Evolutionary conservation across 2,113 vertebrate genomes (phyloP).

Genomic region (Cacatua alba): DNA sequence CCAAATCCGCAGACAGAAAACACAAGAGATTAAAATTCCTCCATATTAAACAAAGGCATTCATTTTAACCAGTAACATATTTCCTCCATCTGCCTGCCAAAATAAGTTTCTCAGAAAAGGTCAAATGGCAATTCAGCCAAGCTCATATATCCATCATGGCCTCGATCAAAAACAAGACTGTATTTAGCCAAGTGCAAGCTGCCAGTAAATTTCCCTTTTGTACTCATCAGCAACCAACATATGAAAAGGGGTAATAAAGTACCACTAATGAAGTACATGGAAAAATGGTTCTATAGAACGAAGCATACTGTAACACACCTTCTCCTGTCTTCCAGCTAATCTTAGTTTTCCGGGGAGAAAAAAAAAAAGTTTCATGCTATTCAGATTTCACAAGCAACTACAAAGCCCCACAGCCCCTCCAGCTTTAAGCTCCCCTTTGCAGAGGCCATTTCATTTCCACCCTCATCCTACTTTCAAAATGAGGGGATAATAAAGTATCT

Average conservation of each 20-base stretch:
- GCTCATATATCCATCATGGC: conserved; percentile 13
- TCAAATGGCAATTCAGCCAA: conserved; percentile 42
- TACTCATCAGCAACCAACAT: background rate
- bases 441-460: background rate
- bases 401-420: background rate
- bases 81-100: conserved; percentile 47
- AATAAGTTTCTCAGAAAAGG: conserved; percentile 42
- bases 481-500: background rate
- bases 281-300: background rate
- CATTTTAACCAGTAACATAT: conserved; percentile 34
- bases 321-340: background rate
- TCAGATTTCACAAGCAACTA: background rate
- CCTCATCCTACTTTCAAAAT: background rate
- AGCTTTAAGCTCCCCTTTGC: background rate
- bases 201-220: conserved; percentile 19
- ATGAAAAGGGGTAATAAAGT: background rate
- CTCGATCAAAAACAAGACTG: background rate
- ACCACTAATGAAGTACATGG: background rate
- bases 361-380: background rate
- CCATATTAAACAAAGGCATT: conserved; percentile 21
- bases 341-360: background rate
- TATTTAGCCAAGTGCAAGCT: conserved; percentile 1
- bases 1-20: conserved; percentile 39
- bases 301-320: background rate
- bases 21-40: conserved; percentile 46